Base-by-base conservation (phyloP, 2,888 invertebrate species). In the Torymus tubicola region DNA sequence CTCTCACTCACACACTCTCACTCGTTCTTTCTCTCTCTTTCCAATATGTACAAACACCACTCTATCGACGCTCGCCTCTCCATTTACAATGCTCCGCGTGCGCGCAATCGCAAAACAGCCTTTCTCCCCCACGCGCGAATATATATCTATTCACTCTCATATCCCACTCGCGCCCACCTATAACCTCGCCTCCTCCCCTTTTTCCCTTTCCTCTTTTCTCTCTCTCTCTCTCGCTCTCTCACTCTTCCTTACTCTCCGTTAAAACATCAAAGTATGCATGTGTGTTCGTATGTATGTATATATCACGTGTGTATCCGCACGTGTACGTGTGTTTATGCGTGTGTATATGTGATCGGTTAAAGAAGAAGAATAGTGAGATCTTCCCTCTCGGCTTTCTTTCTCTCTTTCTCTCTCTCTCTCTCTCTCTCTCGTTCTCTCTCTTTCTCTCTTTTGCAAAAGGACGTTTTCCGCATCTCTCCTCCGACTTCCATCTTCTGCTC, bases 281-380 rank as follows among this genome's bases (percentile, higher is more conserved):
- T 42, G 42, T 42, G 42, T 42, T 42, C 42, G 8, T 42, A 42
- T 42, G 42, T 42, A 42, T 42, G 42, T 42, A 21, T 21, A n/a
- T n/a, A n/a, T n/a, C n/a, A 42, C 8, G 42, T 42, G 42, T 42
- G 31, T 31, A 31, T 31, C 31, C 31, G n/a, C n/a, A 31, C 31
- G 31, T 31, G 31, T 31, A 31, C 31, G 31, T 31, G 42, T 42
- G 8, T 42, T 42, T 42, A 42, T 42, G 42, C 8, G 42, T 42
- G 42, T 42, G 8, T 42, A 8, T 42, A 8, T 42, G 42, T 8
- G 5, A 42, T 42, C 42, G 42, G 42, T 42, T 42, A 42, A 42
- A 82, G 76, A 83, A 80, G 78, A 83, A 81, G 81, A 81, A 83
- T 81, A 83, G 81, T 78, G 82, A 82, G 82, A 82, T 78, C 78